Conservation (phyloP, 2,888 invertebrate genomes). For the Cremastinae sp. region DNA sequence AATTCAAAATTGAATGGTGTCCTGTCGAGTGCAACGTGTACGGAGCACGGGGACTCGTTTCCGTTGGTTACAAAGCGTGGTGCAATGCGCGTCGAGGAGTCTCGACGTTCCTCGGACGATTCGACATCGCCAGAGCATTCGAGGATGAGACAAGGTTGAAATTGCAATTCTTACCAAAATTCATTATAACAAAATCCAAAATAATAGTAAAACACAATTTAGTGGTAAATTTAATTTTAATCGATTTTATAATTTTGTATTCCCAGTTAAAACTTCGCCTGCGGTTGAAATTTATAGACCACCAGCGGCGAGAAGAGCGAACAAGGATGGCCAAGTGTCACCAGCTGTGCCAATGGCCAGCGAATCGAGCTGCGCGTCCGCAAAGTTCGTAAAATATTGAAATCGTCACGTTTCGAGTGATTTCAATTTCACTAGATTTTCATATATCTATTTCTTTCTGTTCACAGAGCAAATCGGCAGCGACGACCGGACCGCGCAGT, state of each 20-base stretch:
- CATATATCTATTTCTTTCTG: slow-evolving; percentile 17
- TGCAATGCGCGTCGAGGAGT: slow-evolving; percentile 75
- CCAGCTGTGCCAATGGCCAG: slow-evolving; percentile 19
- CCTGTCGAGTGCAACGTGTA: slow-evolving; percentile 59
- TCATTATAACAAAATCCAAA: too few relatives aligned
- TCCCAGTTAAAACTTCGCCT: slow-evolving; percentile 72
- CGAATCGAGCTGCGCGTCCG: slow-evolving; percentile 45
- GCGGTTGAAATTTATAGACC: slow-evolving; percentile 82
- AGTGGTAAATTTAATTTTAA: not conserved
- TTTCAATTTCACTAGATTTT: not conserved
- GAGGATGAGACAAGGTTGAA: slow-evolving; percentile 72
- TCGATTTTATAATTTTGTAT: not conserved
- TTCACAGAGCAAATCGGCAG: slow-evolving; percentile 70
- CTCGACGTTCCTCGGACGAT: slow-evolving; percentile 66
- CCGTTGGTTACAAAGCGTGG: slow-evolving; percentile 52
- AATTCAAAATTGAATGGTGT: slow-evolving; percentile 74
- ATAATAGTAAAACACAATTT: too few relatives aligned
- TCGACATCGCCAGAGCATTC: slow-evolving; percentile 72
- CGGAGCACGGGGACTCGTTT: slow-evolving; percentile 59
- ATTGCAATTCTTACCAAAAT: slow-evolving; percentile 48
- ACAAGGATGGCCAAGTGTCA: slow-evolving; percentile 40
- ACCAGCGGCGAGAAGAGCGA: slow-evolving; percentile 80
- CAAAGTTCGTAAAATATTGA: slow-evolving; percentile 52
- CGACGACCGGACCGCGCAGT: slow-evolving; percentile 89
- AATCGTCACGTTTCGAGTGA: not conserved